phyloP scores from a whole-genome alignment of 2,888 invertebrate genomes.

The Chymomyza procnemis region DNA sequence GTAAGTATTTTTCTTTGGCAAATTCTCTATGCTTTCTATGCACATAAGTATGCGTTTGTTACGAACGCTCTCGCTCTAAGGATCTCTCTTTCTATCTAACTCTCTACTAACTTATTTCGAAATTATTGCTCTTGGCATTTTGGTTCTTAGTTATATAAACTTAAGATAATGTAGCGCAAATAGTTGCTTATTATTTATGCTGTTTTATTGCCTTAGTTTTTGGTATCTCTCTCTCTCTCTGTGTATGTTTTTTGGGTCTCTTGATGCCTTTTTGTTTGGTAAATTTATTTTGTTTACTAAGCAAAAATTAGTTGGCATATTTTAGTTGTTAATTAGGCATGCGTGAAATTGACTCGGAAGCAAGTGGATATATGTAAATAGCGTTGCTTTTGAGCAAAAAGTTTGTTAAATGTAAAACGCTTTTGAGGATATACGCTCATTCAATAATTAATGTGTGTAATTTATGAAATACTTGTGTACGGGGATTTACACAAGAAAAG shows the following conservation, averaged over 20 bases:
- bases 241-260: conserved; percentile 18
- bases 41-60: neutral
- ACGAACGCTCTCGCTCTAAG: neutral
- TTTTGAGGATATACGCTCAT: neutral
- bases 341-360: conserved; percentile 63
- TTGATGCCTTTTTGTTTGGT: conserved; percentile 47
- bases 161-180: conserved; percentile 72
- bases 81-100: conserved; percentile 18
- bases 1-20: conserved; percentile 63
- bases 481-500: too few species aligned
- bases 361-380: too few species aligned
- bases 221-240: too few species aligned
- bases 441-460: too few species aligned
- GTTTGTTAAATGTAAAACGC: neutral
- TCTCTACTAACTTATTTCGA: conserved; percentile 65
- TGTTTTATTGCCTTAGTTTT: conserved; percentile 48
- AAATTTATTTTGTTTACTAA: conserved; percentile 53
- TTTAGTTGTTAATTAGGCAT: conserved; percentile 67
- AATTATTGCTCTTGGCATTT: conserved; percentile 56
- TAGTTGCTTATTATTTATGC: conserved; percentile 73
- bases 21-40: conserved; percentile 23
- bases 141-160: conserved; percentile 58
- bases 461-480: too few species aligned
- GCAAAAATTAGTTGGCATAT: conserved; percentile 67
- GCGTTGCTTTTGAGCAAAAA: too few species aligned